A percentile compares a stretch with the other conserved stretches of the same genome.
These are phyloP conservation scores for Colius striatus DNA, from an alignment of 2,113 vertebrate species.

Conservation along the genomic window DNA sequence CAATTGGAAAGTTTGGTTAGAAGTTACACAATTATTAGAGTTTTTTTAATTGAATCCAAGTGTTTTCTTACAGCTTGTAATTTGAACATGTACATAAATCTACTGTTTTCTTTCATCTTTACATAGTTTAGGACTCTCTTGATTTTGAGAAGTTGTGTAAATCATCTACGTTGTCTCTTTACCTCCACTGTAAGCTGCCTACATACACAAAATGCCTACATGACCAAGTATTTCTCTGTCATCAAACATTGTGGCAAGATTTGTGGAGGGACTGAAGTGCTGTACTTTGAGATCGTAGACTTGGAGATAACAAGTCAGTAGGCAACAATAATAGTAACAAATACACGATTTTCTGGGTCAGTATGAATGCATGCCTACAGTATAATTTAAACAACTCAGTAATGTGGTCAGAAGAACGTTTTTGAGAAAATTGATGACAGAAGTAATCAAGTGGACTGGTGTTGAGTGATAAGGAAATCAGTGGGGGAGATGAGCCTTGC, in stretches of 20 bases:
- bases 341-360: neutral
- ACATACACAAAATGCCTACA: neutral
- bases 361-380: neutral
- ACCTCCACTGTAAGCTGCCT: neutral
- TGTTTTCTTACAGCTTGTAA: neutral
- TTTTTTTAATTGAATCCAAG: neutral
- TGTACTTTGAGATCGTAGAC: slow-evolving; percentile 26
- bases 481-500: neutral
- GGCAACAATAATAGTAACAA: neutral
- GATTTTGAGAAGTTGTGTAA: slow-evolving; percentile 14
- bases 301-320: slow-evolving; percentile 30
- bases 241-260: slow-evolving; percentile 15
- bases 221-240: slow-evolving; percentile 23
- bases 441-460: neutral
- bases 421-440: neutral
- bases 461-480: neutral
- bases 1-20: neutral
- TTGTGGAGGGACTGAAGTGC: slow-evolving; percentile 41
- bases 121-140: slow-evolving; percentile 4
- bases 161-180: slow-evolving; percentile 29
- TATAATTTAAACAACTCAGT: neutral
- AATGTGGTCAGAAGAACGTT: neutral
- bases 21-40: neutral
- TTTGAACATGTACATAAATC: neutral
- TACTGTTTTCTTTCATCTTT: slow-evolving; percentile 23